Evolutionary conservation across 2,113 vertebrate species (phyloP).

Genomic region (Osmerus eperlanus): DNA sequence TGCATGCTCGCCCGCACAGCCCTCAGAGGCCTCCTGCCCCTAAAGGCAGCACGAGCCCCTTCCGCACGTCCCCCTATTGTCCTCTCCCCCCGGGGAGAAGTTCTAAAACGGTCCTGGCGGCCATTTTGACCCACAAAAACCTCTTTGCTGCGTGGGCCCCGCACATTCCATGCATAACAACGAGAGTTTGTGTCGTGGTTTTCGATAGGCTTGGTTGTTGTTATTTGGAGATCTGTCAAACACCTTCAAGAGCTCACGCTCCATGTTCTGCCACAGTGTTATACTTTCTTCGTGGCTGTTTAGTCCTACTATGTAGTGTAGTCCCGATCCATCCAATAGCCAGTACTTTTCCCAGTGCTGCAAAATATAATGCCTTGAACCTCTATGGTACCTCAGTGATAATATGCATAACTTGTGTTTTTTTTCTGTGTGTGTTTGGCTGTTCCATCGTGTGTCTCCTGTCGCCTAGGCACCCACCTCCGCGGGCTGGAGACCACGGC

Average conservation of each 20-base stretch:
- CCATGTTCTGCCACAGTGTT: not conserved
- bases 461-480: slow-evolving; percentile 84
- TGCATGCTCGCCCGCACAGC: not conserved
- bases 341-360: not conserved
- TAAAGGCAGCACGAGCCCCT: not conserved
- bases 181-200: no score
- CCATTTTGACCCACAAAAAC: no score
- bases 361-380: not conserved
- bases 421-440: slow-evolving; percentile 11
- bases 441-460: not conserved
- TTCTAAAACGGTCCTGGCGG: no score
- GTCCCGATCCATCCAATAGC: no score
- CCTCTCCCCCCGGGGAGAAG: no score
- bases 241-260: slow-evolving; percentile 39
- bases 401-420: not conserved
- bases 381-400: not conserved
- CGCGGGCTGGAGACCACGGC: slow-evolving; percentile 94
- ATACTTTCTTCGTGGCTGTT: no score
- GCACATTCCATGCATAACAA: no score
- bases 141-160: no score
- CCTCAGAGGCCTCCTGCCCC: not conserved
- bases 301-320: no score
- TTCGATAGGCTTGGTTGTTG: not conserved
- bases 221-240: slow-evolving; percentile 62
- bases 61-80: no score